Percentiles rank a stretch among this genome's conserved stretches.
Evolutionary conservation across 2,888 invertebrate species (phyloP).

Genomic region (Pycnomerus fuliginosus): DNA sequence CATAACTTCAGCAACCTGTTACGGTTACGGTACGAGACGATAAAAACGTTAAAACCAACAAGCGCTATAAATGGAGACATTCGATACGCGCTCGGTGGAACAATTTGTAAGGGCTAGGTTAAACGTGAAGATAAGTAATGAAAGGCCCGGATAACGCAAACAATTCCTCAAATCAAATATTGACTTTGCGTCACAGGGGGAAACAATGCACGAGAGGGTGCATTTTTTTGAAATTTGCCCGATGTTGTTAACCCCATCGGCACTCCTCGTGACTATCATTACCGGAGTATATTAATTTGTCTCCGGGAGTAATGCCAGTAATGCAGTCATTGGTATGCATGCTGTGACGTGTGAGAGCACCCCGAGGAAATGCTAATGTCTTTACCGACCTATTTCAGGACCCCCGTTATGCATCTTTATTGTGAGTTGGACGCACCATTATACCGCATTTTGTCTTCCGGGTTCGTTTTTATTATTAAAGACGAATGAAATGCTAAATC

Average conservation of each 20-base stretch:
- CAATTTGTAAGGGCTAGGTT: conserved; percentile 12
- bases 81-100: conserved; percentile 4
- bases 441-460: conserved; percentile 13
- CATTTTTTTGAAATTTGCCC: conserved; percentile 11
- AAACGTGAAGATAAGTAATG: conserved; percentile 13
- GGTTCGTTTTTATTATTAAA: conserved; percentile 10
- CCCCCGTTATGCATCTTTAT: conserved; percentile 12
- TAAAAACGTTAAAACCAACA: too few relatives aligned
- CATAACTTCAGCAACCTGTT: too few relatives aligned
- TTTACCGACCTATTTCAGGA: conserved; percentile 11
- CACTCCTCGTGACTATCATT: conserved; percentile 8
- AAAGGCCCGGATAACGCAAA: conserved; percentile 21
- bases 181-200: conserved; percentile 22
- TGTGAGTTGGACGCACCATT: conserved; percentile 9
- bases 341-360: conserved; percentile 9
- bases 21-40: too few relatives aligned
- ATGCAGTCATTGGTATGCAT: conserved; percentile 19
- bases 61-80: conserved; percentile 2
- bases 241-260: conserved; percentile 15
- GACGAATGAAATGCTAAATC: too few relatives aligned
- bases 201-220: conserved; percentile 15
- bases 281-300: conserved; percentile 12
- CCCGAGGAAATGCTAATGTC: conserved; percentile 8
- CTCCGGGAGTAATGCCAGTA: conserved; percentile 14
- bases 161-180: conserved; percentile 36